These are phyloP conservation scores for Sphaerodactylus townsendi DNA, from an alignment of 2,113 vertebrate genomes.

Conservation along the genomic window DNA sequence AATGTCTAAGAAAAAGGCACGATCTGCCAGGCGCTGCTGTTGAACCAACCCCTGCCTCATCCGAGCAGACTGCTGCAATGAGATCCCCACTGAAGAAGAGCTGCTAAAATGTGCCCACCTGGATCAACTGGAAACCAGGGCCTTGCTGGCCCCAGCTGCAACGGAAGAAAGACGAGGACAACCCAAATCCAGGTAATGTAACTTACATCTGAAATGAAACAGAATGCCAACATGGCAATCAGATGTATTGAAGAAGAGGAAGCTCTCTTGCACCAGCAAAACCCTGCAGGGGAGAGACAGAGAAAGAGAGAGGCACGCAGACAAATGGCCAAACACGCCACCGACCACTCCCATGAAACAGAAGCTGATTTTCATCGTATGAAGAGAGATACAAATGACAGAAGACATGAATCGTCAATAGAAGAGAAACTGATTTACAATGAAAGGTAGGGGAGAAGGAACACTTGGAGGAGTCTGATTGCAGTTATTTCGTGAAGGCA, in stretches of 20 bases:
- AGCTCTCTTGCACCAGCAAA: slow-evolving; percentile 76
- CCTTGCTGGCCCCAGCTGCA: too few relatives aligned
- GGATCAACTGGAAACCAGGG: slow-evolving; percentile 58
- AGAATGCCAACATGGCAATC: slow-evolving; percentile 78
- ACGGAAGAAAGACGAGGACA: slow-evolving; percentile 46
- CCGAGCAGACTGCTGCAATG: neutral
- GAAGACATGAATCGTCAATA: slow-evolving; percentile 70
- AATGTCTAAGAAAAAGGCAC: slow-evolving; percentile 64
- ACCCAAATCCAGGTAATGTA: slow-evolving; percentile 32
- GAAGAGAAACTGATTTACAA: slow-evolving; percentile 69
- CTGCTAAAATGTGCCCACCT: slow-evolving; percentile 3
- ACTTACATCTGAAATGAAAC: slow-evolving; percentile 60
- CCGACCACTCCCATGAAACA: slow-evolving; percentile 69
- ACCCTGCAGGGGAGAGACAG: slow-evolving; percentile 51
- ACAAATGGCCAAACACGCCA: slow-evolving; percentile 59
- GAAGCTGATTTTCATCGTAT: slow-evolving; percentile 61
- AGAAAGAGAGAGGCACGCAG: slow-evolving; percentile 44
- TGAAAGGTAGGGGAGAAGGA: slow-evolving; percentile 48
- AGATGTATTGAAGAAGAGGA: slow-evolving; percentile 64
- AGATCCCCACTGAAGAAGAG: neutral
- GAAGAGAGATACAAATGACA: slow-evolving; percentile 75
- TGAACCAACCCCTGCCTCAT: neutral
- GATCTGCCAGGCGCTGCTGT: neutral
- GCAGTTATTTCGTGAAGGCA: slow-evolving; percentile 91
- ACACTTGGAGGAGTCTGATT: slow-evolving; percentile 48